phyloP scores from a whole-genome alignment of 2,888 invertebrate species.

The Colostygia pectinataria region DNA sequence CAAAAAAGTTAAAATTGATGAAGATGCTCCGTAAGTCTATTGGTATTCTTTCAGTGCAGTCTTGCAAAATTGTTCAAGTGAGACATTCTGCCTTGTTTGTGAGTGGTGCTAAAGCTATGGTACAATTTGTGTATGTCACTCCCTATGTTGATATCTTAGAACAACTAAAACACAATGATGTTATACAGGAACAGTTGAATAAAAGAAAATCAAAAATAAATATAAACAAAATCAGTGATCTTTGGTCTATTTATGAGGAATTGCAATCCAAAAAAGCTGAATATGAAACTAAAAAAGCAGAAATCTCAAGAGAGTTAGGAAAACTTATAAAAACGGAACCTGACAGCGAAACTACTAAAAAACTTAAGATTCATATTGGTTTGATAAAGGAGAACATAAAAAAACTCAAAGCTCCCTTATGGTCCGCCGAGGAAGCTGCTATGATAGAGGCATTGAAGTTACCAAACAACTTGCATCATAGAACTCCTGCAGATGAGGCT shows the following conservation, averaged over 20 bases:
- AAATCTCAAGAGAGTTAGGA: slow-evolving; percentile 75
- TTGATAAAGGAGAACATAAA: slow-evolving; percentile 85
- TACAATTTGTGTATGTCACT: slow-evolving; percentile 85
- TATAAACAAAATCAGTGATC: slow-evolving; percentile 78
- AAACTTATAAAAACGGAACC: slow-evolving; percentile 61
- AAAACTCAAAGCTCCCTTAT: slow-evolving; percentile 83
- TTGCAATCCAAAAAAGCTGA: slow-evolving; percentile 73
- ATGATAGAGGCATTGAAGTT: slow-evolving; percentile 85
- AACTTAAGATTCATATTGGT: slow-evolving; percentile 81
- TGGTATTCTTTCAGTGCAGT: slow-evolving; percentile 30
- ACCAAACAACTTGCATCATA: slow-evolving; percentile 87
- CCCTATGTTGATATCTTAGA: slow-evolving; percentile 87
- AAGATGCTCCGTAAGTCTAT: slow-evolving; percentile 59
- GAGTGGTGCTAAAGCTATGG: slow-evolving; percentile 86
- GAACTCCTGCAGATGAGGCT: slow-evolving; percentile 79
- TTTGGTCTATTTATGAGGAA: slow-evolving; percentile 85
- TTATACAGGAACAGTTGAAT: slow-evolving; percentile 79
- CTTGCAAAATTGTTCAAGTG: slow-evolving; percentile 38
- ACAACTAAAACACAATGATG: slow-evolving; percentile 73
- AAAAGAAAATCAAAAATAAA: slow-evolving; percentile 80
- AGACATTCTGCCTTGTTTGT: slow-evolving; percentile 85
- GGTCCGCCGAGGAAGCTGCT: slow-evolving; percentile 88
- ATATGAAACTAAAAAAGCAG: slow-evolving; percentile 78
- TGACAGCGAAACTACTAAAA: slow-evolving; percentile 67
- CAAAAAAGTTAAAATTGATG: slow-evolving; percentile 63